Percentiles rank a stretch among this genome's conserved stretches.
phyloP scores from a whole-genome alignment of 2,888 invertebrate species.

The Sarcophaga rosellei region DNA sequence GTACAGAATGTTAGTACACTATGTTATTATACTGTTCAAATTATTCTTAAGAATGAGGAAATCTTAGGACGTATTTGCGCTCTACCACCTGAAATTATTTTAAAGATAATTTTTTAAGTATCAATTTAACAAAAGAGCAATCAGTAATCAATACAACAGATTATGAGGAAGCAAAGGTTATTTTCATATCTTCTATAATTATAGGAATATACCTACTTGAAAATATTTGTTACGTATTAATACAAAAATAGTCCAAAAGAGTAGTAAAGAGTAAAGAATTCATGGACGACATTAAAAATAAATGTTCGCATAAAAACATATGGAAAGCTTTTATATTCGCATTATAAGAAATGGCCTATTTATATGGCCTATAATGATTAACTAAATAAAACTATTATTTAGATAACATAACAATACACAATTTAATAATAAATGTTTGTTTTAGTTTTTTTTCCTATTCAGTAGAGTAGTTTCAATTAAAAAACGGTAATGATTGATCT shows the following conservation, averaged over 20 bases:
- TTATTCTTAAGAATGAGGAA: not conserved
- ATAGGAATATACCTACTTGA: constrained; percentile 4
- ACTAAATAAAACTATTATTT: not conserved
- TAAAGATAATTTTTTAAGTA: not conserved
- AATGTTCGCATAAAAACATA: no score
- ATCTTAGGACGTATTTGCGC: no score
- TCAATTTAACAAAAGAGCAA: not conserved
- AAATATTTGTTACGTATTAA: constrained; percentile 5
- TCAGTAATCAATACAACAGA: not conserved
- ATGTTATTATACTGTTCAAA: not conserved
- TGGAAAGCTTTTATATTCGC: not conserved
- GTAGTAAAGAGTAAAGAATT: not conserved
- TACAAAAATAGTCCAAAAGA: not conserved
- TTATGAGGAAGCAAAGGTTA: constrained; percentile 11
- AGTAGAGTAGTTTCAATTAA: not conserved
- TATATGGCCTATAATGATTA: not conserved
- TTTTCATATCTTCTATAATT: not conserved
- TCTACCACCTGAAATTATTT: not conserved
- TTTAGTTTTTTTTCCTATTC: not conserved
- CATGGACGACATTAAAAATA: not conserved
- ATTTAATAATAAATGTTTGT: not conserved
- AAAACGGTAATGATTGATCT: constrained; percentile 34
- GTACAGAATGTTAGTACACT: no score
- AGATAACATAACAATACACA: not conserved
- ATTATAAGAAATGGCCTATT: not conserved